Evolutionary conservation across 2,888 invertebrate species (phyloP).

Genomic region (Steinernema hermaphroditum): DNA sequence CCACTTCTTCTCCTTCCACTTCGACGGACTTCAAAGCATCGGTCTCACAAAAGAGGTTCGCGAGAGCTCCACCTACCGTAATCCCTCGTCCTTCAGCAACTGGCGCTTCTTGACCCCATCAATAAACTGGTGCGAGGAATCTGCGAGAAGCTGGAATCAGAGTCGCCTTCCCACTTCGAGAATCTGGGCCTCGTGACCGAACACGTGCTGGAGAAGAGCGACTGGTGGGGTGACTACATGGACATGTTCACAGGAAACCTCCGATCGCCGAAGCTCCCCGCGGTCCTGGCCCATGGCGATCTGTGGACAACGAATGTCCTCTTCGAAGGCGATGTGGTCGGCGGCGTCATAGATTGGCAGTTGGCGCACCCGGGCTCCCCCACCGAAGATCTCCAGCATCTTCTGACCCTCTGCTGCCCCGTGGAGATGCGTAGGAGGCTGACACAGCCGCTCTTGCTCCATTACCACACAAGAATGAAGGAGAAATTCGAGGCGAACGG

Average conservation of each 20-base stretch:
- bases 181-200: background rate
- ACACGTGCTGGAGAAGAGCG: background rate
- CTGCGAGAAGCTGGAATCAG: background rate
- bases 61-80: background rate
- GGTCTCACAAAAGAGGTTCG: background rate
- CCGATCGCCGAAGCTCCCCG: too few relatives aligned
- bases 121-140: background rate
- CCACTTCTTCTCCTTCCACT: conserved; percentile 1
- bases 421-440: background rate
- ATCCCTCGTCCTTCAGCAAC: background rate
- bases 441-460: background rate
- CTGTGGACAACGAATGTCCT: conserved; percentile 21
- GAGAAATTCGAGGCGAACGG: background rate
- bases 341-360: conserved; percentile 24
- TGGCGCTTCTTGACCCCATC: background rate
- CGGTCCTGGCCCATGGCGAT: conserved; percentile 24
- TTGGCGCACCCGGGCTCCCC: conserved; percentile 3
- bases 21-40: background rate
- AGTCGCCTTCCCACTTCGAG: background rate
- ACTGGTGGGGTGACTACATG: background rate
- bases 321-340: conserved; percentile 16
- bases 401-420: background rate
- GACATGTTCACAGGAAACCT: conserved; percentile 1
- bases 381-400: conserved; percentile 11
- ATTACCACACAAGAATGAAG: background rate